These are phyloP conservation scores for Caranx ignobilis DNA, from an alignment of 2,113 vertebrate genomes.

Conservation along the genomic window DNA sequence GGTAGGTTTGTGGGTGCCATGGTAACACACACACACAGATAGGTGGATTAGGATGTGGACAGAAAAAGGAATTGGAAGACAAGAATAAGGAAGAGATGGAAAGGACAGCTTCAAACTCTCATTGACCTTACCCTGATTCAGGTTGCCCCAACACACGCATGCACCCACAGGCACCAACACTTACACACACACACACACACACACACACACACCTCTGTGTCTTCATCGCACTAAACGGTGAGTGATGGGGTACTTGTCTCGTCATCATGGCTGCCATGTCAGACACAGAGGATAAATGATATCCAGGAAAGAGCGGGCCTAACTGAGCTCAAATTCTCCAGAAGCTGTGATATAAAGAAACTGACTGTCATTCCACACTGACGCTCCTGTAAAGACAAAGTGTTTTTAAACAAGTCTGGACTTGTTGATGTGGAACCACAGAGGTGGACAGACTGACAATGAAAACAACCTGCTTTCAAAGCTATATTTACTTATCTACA, in stretches of 20 bases:
- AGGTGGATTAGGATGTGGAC: constrained; percentile 70
- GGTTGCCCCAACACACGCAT: constrained; percentile 13
- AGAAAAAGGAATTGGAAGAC: constrained; percentile 43
- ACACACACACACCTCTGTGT: neutral
- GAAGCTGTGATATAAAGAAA: neutral
- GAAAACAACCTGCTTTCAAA: no score
- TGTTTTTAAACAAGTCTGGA: no score
- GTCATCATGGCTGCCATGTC: constrained; percentile 74
- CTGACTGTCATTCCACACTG: neutral
- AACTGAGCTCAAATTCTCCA: constrained; percentile 5
- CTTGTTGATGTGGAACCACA: no score
- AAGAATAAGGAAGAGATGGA: constrained; percentile 39
- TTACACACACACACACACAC: constrained; percentile 6
- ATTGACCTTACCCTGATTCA: constrained; percentile 63
- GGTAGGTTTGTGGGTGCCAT: constrained; percentile 68
- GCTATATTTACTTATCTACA: no score
- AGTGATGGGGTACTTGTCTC: constrained; percentile 69
- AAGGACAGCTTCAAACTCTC: constrained; percentile 39
- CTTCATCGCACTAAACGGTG: constrained; percentile 36
- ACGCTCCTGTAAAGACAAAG: neutral
- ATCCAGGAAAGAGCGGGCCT: constrained; percentile 35
- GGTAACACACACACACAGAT: constrained; percentile 55
- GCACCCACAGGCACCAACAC: constrained; percentile 6
- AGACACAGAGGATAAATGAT: constrained; percentile 63
- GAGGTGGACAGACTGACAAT: no score